Evolutionary conservation across 2,888 invertebrate genomes (phyloP), one percentile per base, ranked within the genome.

Genomic region (Sycophila texana): DNA sequence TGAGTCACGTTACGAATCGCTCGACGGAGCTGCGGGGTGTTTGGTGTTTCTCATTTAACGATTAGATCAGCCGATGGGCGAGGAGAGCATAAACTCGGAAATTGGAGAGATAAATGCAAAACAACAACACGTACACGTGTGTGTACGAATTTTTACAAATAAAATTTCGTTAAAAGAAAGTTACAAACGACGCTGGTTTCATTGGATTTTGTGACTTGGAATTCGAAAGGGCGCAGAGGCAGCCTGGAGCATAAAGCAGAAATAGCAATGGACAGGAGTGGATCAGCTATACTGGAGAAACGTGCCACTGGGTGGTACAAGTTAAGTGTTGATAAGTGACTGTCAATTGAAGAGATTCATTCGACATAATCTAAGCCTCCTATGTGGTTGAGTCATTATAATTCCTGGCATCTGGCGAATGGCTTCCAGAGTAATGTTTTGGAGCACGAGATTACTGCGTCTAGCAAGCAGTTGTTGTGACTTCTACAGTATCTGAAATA

Each of bases 281-380:
- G 20, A 70, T 39, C 39, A 39, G 57, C 26, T 57, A 57, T 57
- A n/a, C 14, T 71, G 3, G 47, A 58, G 60, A 14, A 68, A 70
- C 39, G 60, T 61, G 30, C 57, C 47, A 47, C 22, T 71, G 63
- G 67, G n/a, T 53, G 47, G 74, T 63, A 49, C 67, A 47, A 53
- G 65, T 78, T 86, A 87, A 88, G 85, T 85, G 84, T 83, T 84
- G 82, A 83, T 85, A 87, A 88, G 86, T 88, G 86, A 84, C 81
- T 82, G 85, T 68, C 86, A 89, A 89, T 89, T 89, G 88, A 86
- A 81, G 80, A 83, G 83, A 80, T 83, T 85, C 82, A 85, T 87
- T 84, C 82, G 78, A 86, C 82, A 85, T 72, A 75, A 79, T 72
- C 61, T 53, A 39, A 26, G 49, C 49, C 26, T 73, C 39, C 39